Percentiles rank a stretch among this genome's conserved stretches.
phyloP scores from a whole-genome alignment of 2,113 vertebrate species.

The Catharus bicknelli region DNA sequence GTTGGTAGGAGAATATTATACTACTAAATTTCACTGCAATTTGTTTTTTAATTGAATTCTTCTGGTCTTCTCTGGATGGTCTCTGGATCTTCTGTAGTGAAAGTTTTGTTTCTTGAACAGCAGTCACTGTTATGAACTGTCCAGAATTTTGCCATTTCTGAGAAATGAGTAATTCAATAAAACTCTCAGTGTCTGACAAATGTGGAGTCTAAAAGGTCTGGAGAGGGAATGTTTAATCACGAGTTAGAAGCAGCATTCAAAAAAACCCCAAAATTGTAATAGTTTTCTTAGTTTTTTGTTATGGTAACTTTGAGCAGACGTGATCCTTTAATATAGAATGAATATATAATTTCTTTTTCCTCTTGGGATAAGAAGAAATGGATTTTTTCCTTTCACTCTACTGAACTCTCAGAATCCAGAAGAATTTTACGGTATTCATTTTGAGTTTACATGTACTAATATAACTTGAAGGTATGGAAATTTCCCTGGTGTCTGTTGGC shows the following conservation, averaged over 20 bases:
- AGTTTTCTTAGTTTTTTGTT: background rate
- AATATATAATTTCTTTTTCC: background rate
- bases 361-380: background rate
- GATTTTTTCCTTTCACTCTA: background rate
- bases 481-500: background rate
- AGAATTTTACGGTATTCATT: background rate
- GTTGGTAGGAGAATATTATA: background rate
- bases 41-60: background rate
- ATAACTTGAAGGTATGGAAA: background rate
- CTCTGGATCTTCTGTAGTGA: background rate
- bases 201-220: background rate
- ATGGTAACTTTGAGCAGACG: background rate
- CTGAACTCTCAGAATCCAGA: background rate
- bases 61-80: background rate
- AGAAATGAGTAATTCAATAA: background rate
- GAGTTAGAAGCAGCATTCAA: background rate
- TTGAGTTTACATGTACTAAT: background rate
- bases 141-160: background rate
- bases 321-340: background rate
- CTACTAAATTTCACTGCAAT: background rate
- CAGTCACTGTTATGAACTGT: background rate
- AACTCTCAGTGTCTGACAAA: background rate
- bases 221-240: background rate
- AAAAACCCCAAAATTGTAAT: background rate
- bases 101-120: background rate